These are phyloP conservation scores for Phymorhynchus buccinoides DNA, from an alignment of 1,140 invertebrate species.

Conservation along the genomic window DNA sequence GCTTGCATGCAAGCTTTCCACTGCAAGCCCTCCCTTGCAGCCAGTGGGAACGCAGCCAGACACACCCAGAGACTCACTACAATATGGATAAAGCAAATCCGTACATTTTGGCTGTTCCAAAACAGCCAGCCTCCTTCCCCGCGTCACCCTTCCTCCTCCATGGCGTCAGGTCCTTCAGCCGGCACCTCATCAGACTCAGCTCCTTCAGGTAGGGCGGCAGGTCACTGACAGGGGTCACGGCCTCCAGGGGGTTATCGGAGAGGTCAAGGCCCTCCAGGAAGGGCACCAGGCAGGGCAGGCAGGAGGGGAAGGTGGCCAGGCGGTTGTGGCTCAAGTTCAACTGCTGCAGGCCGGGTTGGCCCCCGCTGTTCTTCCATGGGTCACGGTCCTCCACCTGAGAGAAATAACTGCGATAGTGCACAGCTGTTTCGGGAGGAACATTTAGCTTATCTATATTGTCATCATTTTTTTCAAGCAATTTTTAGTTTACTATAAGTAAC, in stretches of 20 bases:
- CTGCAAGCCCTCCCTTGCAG: too few relatives aligned
- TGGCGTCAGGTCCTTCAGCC: slow-evolving; percentile 36
- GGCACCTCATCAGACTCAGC: slow-evolving; percentile 83
- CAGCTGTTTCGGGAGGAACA: too few relatives aligned
- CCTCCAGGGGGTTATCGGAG: slow-evolving; percentile 85
- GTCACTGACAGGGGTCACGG: slow-evolving; percentile 89
- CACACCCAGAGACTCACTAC: too few relatives aligned
- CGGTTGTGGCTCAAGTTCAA: slow-evolving; percentile 93
- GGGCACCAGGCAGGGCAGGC: slow-evolving; percentile 91
- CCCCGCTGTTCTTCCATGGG: slow-evolving; percentile 35
- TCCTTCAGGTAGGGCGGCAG: slow-evolving; percentile 92
- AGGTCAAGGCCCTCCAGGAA: slow-evolving; percentile 89
- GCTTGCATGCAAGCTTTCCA: too few relatives aligned
- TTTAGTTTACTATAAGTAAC: too few relatives aligned
- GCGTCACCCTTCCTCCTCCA: slow-evolving; percentile 37
- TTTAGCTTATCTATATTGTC: too few relatives aligned
- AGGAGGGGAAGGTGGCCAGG: slow-evolving; percentile 87
- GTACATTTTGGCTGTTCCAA: slow-evolving; percentile 33
- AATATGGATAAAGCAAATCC: background rate
- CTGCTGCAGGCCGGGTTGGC: slow-evolving; percentile 44
- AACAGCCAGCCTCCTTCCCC: slow-evolving; percentile 35
- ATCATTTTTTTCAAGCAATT: too few relatives aligned
- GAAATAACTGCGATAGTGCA: too few relatives aligned
- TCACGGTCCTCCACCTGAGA: slow-evolving; percentile 41
- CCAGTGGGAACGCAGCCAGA: too few relatives aligned